Evolutionary conservation across 2,888 invertebrate species (phyloP).

Genomic region (Adelognathus sp.): DNA sequence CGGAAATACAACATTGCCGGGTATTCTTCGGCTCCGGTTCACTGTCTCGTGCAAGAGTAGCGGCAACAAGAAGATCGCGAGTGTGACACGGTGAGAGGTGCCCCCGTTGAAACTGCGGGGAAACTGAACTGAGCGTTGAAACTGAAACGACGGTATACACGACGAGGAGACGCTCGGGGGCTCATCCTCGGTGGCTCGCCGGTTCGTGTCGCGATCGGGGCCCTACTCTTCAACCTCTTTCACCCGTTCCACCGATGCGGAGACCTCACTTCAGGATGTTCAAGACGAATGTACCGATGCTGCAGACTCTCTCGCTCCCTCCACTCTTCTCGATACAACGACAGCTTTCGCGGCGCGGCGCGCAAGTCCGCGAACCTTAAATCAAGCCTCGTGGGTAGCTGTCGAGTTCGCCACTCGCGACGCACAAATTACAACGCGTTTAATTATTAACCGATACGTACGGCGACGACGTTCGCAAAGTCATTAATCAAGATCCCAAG

Average conservation of each 20-base stretch:
- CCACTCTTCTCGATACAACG: background rate
- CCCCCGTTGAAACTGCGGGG: too few relatives aligned
- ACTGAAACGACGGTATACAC: background rate
- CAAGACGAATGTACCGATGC: conserved; percentile 44
- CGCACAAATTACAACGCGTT: conserved; percentile 70
- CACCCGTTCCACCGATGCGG: background rate
- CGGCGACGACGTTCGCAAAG: conserved; percentile 38
- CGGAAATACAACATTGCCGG: conserved; percentile 8
- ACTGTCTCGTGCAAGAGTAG: background rate
- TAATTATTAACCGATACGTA: conserved; percentile 73
- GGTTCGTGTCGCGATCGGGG: background rate
- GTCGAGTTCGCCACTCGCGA: conserved; percentile 64
- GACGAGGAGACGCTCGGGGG: background rate
- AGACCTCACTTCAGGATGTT: conserved; percentile 13
- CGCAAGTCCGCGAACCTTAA: conserved; percentile 67
- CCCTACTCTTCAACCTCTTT: conserved; percentile 1
- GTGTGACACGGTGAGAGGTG: background rate
- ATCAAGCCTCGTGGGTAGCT: conserved; percentile 68
- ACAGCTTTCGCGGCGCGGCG: conserved; percentile 25
- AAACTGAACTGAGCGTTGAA: background rate
- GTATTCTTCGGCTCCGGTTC: background rate
- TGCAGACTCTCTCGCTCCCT: background rate
- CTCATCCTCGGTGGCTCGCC: background rate
- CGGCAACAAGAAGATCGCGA: background rate
- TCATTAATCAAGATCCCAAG: conserved; percentile 67